phyloP scores from a whole-genome alignment of 2,797 vertebrate species.

The Tapera naevia region DNA sequence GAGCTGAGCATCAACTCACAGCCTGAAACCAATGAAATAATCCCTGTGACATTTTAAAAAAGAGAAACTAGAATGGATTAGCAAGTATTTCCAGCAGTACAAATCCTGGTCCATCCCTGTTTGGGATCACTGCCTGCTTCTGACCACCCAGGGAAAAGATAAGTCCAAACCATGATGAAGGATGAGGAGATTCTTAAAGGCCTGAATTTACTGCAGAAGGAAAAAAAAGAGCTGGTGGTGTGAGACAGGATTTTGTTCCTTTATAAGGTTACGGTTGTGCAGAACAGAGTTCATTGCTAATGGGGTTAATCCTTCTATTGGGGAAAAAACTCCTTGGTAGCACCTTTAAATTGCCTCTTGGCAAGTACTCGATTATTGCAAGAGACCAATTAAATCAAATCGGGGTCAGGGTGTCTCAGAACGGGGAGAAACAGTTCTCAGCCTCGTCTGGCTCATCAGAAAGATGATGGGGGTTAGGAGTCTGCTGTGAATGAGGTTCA shows the following conservation, averaged over 20 bases:
- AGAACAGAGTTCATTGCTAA: neutral
- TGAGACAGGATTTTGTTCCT: neutral
- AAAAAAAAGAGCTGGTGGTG: neutral
- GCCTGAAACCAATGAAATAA: neutral
- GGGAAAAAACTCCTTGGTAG: neutral
- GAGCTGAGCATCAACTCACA: neutral
- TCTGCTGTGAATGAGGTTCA: neutral
- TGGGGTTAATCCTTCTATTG: conserved; percentile 2
- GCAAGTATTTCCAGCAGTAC: neutral
- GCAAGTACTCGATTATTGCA: conserved; percentile 5
- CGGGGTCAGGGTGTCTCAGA: neutral
- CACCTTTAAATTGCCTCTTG: conserved; percentile 30
- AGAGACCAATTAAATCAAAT: conserved; percentile 35
- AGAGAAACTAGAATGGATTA: neutral
- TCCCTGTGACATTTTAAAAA: neutral
- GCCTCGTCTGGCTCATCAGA: neutral
- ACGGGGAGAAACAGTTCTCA: neutral
- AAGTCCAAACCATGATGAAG: neutral
- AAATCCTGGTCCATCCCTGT: neutral
- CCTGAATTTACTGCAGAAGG: neutral
- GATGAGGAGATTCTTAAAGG: neutral
- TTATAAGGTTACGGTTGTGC: neutral
- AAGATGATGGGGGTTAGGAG: neutral
- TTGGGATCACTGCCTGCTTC: neutral
- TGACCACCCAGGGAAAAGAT: neutral